Conservation (phyloP, 2,888 invertebrate genomes). For the Corythucha ciliata region DNA sequence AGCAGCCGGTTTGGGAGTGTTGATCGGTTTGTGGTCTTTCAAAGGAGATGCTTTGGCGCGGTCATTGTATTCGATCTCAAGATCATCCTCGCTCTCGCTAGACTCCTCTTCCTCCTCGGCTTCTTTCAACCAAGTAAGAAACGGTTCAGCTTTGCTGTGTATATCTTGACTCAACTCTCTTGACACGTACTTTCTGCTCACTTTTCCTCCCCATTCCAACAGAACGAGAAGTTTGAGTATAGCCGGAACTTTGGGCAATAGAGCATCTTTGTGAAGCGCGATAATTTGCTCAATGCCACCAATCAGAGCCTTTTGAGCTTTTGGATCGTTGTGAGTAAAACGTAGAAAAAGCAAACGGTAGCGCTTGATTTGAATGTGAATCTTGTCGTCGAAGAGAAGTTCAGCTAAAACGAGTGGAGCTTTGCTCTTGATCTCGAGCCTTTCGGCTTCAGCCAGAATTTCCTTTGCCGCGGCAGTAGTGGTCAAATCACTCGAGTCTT, state of each 20-base stretch:
- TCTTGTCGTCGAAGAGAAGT: conserved; percentile 56
- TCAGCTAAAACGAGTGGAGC: conserved; percentile 90
- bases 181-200: conserved; percentile 86
- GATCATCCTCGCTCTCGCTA: conserved; percentile 55
- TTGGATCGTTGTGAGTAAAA: conserved; percentile 69
- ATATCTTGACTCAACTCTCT: conserved; percentile 87
- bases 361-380: conserved; percentile 41
- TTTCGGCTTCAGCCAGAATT: conserved; percentile 71
- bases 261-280: conserved; percentile 61
- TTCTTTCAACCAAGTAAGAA: conserved; percentile 93
- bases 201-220: conserved; percentile 92
- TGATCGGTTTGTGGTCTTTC: conserved; percentile 46
- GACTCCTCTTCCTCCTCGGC: conserved; percentile 89
- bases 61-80: conserved; percentile 79
- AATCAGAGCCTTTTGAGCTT: conserved; percentile 83
- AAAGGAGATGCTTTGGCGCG: conserved; percentile 68
- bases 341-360: conserved; percentile 71
- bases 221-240: conserved; percentile 75
- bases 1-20: conserved; percentile 42
- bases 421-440: conserved; percentile 88
- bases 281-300: conserved; percentile 92
- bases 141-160: conserved; percentile 81
- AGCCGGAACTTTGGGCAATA: conserved; percentile 81
- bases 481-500: conserved; percentile 53
- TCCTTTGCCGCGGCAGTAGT: conserved; percentile 56